These are phyloP conservation scores for Jaculus jaculus DNA, from an alignment of 2,113 vertebrate genomes.

Conservation along the genomic window DNA sequence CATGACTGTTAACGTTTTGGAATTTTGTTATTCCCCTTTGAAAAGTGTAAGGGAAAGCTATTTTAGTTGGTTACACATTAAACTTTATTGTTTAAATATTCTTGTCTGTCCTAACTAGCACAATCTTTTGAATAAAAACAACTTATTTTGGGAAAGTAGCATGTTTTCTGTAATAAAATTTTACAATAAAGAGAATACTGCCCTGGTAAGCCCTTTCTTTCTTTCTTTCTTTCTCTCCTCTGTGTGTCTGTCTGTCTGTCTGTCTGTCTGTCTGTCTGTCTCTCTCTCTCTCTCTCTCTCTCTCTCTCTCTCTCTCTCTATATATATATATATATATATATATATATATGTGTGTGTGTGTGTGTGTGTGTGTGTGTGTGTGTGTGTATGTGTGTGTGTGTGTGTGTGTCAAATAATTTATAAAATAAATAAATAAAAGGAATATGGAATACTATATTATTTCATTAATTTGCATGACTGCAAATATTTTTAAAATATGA, in stretches of 20 bases:
- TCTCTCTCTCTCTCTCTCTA: not conserved
- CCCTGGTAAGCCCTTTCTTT: too few species aligned
- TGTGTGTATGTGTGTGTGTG: not conserved
- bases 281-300: not conserved
- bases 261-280: not conserved
- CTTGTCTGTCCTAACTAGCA: too few species aligned
- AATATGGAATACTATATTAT: not conserved
- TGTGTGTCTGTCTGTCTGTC: too few species aligned
- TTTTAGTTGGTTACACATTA: too few species aligned
- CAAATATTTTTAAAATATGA: not conserved
- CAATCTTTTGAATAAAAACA: too few species aligned
- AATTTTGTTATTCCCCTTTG: too few species aligned
- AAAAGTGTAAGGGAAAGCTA: too few species aligned
- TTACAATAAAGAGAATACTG: too few species aligned
- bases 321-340: rapidly evolving
- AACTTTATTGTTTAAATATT: too few species aligned
- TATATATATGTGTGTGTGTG: not conserved
- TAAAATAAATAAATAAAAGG: not conserved
- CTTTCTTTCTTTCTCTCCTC: not conserved
- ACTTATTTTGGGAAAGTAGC: too few species aligned
- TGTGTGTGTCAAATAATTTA: not conserved
- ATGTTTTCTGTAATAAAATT: too few species aligned
- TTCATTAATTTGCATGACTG: not conserved
- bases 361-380: not conserved
- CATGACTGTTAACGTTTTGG: too few species aligned